Percentiles rank a stretch among this genome's conserved stretches.
Conservation (phyloP, 2,797 vertebrate genomes). For the Oryzias sinensis region DNA sequence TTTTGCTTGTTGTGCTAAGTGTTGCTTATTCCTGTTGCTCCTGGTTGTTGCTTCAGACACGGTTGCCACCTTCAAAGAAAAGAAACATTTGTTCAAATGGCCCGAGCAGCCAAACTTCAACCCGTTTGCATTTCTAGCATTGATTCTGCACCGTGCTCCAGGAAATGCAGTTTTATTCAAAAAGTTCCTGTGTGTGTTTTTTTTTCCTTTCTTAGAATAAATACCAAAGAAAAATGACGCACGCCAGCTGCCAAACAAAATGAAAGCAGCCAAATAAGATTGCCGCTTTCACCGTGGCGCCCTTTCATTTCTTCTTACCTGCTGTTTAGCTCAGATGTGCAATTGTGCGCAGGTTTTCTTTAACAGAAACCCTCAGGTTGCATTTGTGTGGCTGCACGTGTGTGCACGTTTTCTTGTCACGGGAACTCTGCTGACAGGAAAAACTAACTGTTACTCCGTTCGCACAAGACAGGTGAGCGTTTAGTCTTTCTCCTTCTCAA, state of each 20-base stretch:
- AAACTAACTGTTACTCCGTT: conserved; percentile 6
- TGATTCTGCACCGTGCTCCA: neutral
- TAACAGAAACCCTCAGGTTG: conserved; percentile 26
- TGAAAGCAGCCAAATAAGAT: conserved; percentile 2
- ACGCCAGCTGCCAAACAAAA: neutral
- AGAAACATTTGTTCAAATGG: too few species aligned
- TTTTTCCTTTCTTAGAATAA: neutral
- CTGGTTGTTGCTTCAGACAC: too few species aligned
- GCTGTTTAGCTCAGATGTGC: conserved; percentile 23
- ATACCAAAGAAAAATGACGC: neutral
- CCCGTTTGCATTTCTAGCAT: too few species aligned
- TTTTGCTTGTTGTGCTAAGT: too few species aligned
- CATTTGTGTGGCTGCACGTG: neutral
- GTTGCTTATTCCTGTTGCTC: too few species aligned
- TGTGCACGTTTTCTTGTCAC: conserved; percentile 5
- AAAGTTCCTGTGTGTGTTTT: neutral
- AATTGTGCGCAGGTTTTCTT: conserved; percentile 32
- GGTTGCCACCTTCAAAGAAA: too few species aligned
- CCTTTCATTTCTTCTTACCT: conserved; percentile 27
- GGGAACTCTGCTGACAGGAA: conserved; percentile 15
- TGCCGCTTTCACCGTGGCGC: neutral
- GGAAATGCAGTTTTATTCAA: conserved; percentile 3
- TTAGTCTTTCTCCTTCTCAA: conserved; percentile 33
- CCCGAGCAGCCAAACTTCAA: too few species aligned
- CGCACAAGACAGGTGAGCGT: conserved; percentile 30